A percentile compares a stretch with the other conserved stretches of the same genome.
Conservation (phyloP, 2,113 vertebrate genomes). For the Sebastes fasciatus region DNA sequence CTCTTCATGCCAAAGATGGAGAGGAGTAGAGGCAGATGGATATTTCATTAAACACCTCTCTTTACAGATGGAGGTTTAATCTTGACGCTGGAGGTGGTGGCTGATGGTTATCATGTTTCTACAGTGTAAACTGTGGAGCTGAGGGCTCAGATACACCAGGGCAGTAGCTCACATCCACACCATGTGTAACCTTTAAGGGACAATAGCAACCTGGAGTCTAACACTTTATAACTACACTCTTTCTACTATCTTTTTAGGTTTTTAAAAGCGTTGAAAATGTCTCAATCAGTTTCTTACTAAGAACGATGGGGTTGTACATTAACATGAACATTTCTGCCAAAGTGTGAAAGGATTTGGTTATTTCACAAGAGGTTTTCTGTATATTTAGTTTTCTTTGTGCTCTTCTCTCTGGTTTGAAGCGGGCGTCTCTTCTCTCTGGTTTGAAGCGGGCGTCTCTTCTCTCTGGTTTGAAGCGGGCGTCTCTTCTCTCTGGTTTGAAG, state of each 20-base stretch:
- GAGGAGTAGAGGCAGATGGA: not conserved
- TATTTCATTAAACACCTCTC: slow-evolving; percentile 31
- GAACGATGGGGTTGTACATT: not conserved
- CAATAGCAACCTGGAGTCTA: not conserved
- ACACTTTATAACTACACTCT: too few relatives aligned
- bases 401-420: not conserved
- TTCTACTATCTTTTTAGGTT: not conserved
- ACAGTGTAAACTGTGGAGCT: slow-evolving; percentile 21
- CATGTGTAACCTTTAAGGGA: not conserved
- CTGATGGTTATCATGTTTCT: slow-evolving; percentile 27
- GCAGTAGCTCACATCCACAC: slow-evolving; percentile 14
- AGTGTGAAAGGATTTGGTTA: not conserved
- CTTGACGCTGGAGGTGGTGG: slow-evolving; percentile 1
- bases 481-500: too few relatives aligned
- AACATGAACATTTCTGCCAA: not conserved
- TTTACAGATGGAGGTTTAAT: slow-evolving; percentile 19
- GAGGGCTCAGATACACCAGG: slow-evolving; percentile 20
- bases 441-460: too few relatives aligned
- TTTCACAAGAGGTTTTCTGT: not conserved
- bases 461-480: not conserved
- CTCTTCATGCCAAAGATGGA: slow-evolving; percentile 40
- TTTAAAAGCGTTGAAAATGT: not conserved
- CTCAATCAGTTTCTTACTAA: not conserved
- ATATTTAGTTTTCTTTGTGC: not conserved
- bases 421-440: too few relatives aligned